Percentiles rank a stretch among this genome's conserved stretches.
These are phyloP conservation scores for Triplophysa tibetana DNA, from an alignment of 2,113 vertebrate genomes.

Conservation along the genomic window DNA sequence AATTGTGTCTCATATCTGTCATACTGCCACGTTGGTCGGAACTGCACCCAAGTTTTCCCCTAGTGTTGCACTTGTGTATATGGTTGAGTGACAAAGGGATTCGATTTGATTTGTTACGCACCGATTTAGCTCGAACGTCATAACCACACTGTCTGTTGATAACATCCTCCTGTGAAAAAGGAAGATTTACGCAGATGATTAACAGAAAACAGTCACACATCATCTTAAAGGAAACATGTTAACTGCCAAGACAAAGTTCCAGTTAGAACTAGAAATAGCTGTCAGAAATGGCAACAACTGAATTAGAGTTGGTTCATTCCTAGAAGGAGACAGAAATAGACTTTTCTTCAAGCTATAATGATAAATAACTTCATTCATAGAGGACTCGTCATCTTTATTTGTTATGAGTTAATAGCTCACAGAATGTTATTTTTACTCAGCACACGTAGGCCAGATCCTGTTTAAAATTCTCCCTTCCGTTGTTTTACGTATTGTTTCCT, in stretches of 20 bases:
- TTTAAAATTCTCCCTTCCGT: neutral
- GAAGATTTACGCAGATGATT: neutral
- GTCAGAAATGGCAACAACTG: neutral
- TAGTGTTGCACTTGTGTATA: too few species aligned
- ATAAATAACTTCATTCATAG: neutral
- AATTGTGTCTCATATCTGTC: too few species aligned
- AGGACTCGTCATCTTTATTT: slow-evolving; percentile 9
- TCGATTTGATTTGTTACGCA: slow-evolving; percentile 65
- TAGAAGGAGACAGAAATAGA: too few species aligned
- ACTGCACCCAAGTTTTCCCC: too few species aligned
- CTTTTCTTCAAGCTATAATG: neutral
- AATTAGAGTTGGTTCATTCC: neutral
- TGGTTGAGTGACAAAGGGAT: too few species aligned
- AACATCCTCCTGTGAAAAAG: slow-evolving; percentile 86
- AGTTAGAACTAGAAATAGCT: neutral
- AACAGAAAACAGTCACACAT: neutral
- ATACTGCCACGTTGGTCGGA: too few species aligned
- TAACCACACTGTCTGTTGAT: slow-evolving; percentile 99
- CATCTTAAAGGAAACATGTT: neutral
- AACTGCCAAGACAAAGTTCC: neutral
- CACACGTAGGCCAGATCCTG: slow-evolving; percentile 2
- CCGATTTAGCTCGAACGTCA: slow-evolving; percentile 89
- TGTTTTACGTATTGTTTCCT: neutral
- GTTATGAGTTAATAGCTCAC: slow-evolving; percentile 11
- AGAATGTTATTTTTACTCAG: slow-evolving; percentile 10